Evolutionary conservation across 1,140 invertebrate genomes (phyloP).

Genomic region (Gonioctena quinquepunctata): DNA sequence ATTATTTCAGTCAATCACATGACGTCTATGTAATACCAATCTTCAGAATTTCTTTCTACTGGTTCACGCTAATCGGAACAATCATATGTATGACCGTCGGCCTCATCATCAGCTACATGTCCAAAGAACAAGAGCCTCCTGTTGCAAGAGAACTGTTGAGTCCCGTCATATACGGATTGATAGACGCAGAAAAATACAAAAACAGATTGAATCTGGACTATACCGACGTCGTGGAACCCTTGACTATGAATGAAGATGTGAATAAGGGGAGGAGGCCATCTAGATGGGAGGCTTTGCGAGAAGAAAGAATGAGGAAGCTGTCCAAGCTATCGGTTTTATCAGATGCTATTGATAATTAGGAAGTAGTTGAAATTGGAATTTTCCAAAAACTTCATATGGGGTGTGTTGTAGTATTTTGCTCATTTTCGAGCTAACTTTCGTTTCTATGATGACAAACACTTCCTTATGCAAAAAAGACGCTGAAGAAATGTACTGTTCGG

Average conservation of each 20-base stretch:
- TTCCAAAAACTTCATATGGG: no score
- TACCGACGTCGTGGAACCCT: neutral
- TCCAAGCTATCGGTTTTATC: conserved; percentile 41
- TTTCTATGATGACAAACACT: no score
- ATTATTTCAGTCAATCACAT: neutral
- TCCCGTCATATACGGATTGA: conserved; percentile 28
- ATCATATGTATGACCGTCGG: conserved; percentile 39
- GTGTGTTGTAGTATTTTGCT: no score
- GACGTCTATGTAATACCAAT: neutral
- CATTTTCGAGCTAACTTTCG: no score
- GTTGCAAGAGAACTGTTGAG: conserved; percentile 41
- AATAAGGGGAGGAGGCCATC: neutral
- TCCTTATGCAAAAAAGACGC: no score
- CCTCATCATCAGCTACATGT: conserved; percentile 45
- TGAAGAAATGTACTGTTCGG: no score
- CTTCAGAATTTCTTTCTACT: conserved; percentile 47
- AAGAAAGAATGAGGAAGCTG: conserved; percentile 39
- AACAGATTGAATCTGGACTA: neutral
- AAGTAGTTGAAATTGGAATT: no score
- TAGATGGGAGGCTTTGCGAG: neutral
- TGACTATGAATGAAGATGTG: neutral
- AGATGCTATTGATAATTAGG: neutral
- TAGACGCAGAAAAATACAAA: conserved; percentile 7
- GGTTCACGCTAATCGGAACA: conserved; percentile 45
- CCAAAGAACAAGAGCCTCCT: conserved; percentile 32